phyloP scores from a whole-genome alignment of 2,797 vertebrate species.

The Mus minutoides region DNA sequence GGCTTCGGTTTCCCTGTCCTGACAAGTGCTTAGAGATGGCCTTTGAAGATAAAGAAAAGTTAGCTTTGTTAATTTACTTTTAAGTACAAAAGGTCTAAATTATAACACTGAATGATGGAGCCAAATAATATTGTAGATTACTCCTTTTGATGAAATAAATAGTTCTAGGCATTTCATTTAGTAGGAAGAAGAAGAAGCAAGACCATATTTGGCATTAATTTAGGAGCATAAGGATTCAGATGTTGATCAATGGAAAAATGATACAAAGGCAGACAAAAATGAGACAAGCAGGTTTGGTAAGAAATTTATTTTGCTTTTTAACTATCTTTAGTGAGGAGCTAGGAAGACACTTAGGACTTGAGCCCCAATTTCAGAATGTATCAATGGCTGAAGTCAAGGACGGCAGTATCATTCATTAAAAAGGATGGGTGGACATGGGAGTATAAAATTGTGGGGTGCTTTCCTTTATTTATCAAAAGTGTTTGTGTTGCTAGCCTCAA shows the following conservation, averaged over 20 bases:
- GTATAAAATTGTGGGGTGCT: neutral
- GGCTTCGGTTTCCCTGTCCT: neutral
- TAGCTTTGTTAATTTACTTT: neutral
- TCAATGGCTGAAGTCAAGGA: neutral
- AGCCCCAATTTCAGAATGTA: neutral
- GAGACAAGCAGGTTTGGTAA: neutral
- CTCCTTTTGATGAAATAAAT: neutral
- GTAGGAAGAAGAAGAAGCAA: neutral
- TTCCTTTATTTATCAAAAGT: slow-evolving; percentile 1
- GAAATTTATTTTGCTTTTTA: slow-evolving; percentile 38
- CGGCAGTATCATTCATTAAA: neutral
- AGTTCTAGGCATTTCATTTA: neutral
- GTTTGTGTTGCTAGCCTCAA: neutral
- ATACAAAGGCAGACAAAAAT: neutral
- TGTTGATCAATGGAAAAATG: neutral
- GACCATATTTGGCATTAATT: neutral
- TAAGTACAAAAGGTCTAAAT: neutral
- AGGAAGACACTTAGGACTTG: neutral
- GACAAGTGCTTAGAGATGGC: neutral
- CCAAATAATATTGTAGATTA: neutral
- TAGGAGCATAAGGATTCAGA: neutral
- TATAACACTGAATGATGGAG: neutral
- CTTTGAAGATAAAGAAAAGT: neutral
- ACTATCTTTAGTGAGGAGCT: neutral
- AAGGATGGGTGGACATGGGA: neutral